phyloP scores from a whole-genome alignment of 2,888 invertebrate genomes.

The Ochropacha duplaris region DNA sequence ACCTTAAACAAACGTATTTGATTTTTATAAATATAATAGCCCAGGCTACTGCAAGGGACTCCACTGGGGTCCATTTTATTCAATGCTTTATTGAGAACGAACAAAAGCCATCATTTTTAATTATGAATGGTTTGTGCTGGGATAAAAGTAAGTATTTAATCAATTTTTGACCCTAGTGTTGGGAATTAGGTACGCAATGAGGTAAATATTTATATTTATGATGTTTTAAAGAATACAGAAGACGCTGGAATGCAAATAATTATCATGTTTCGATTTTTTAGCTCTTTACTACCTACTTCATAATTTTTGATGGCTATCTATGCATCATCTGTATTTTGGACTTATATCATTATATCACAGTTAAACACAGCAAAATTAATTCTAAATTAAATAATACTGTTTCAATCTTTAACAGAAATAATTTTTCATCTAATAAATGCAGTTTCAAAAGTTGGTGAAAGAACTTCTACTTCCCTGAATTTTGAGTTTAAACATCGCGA shows the following conservation, averaged over 20 bases:
- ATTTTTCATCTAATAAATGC: conserved; percentile 31
- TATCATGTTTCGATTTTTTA: too few species aligned
- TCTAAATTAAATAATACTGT: background rate
- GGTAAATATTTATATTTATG: too few species aligned
- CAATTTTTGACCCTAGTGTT: too few species aligned
- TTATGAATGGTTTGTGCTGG: conserved; percentile 51
- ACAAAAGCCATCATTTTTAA: conserved; percentile 46
- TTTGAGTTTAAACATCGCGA: conserved; percentile 26
- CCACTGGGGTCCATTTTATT: conserved; percentile 38
- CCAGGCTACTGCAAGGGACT: conserved; percentile 26
- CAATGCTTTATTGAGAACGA: conserved; percentile 54
- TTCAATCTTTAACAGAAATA: conserved; percentile 28
- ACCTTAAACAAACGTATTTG: conserved; percentile 6
- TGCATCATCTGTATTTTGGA: too few species aligned
- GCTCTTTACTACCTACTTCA: too few species aligned
- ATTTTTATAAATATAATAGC: conserved; percentile 13
- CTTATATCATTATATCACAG: too few species aligned
- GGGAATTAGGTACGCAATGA: too few species aligned
- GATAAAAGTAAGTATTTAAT: conserved; percentile 39
- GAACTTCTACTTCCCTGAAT: conserved; percentile 21
- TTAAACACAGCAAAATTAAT: background rate
- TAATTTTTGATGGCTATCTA: too few species aligned
- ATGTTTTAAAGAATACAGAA: too few species aligned
- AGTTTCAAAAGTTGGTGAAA: conserved; percentile 37
- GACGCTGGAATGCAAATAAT: too few species aligned